Evolutionary conservation across 1,140 invertebrate genomes (phyloP), one percentile per base, ranked within the genome.

Genomic region (Penaeus japonicus): DNA sequence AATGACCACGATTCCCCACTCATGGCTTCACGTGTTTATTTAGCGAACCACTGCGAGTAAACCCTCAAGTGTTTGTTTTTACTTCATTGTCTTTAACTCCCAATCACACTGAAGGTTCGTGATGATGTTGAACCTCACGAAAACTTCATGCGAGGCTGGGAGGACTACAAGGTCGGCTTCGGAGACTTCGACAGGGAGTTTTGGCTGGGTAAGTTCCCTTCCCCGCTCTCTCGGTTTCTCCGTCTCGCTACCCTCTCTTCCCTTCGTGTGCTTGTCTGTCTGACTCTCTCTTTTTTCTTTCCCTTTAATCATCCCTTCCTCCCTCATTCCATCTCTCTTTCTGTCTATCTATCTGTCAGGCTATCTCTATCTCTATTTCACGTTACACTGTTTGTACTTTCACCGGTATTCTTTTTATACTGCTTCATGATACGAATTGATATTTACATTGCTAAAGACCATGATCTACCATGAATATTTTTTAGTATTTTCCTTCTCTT

Each of bases 101-200:
- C 3, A 24, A 17, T 53, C 30, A 20, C 22, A 4, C 30, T 27
- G 65, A 54, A 91, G 85, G 89, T 91, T 17, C 78, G 91, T 24
- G 91, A 92, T 55, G 91, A 91, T 65, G 90, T 91, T 20, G 91
- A 92, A 62, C 91, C 91, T 0, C 90, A 90, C 59, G 91, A 92
- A 79, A 91, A 91, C 77, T 92, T 92, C 88, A 89, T 91, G 89
- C 82, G 91, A 0, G 84, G 84, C 4, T 92, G 92, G 92, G 90
- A 90, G 17, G 92, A 92, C 84, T 91, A 92, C 89, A 92, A 91
- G 89, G 87, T 91, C 27, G 91, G 91, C 20, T 91, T 91, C 59
- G 91, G 91, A 17, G 91, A 91, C 89, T 91, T 91, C 79, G 91
- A 92, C 89, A 80, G 90, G 30, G 91, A 92, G 81, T 92, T 91